Percentiles rank a stretch among this genome's conserved stretches.
These are phyloP conservation scores for Euura lappo DNA, from an alignment of 1,140 invertebrate genomes.

Conservation along the genomic window DNA sequence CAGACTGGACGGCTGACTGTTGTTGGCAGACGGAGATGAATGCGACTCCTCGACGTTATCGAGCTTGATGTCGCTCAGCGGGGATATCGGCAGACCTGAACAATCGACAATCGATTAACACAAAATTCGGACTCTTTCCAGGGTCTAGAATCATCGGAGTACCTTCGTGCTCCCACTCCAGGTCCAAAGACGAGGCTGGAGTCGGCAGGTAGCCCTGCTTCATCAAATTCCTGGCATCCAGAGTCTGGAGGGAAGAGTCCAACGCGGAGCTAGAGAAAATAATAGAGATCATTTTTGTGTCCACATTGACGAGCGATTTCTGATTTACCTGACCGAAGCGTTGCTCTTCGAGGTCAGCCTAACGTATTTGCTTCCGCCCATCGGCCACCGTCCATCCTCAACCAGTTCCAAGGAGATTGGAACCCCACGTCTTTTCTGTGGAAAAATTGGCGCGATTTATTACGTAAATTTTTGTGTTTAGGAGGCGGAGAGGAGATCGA, in stretches of 20 bases:
- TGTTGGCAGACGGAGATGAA: conserved; percentile 38
- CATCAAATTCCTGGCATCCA: conserved; percentile 59
- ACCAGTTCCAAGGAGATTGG: conserved; percentile 56
- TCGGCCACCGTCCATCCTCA: conserved; percentile 55
- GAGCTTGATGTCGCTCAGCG: conserved; percentile 28
- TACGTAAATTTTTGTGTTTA: too few relatives aligned
- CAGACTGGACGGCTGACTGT: conserved; percentile 48
- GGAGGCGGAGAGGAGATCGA: too few relatives aligned
- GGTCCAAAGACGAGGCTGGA: conserved; percentile 63
- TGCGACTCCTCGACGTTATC: conserved; percentile 35
- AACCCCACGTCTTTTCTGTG: conserved; percentile 43
- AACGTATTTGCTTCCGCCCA: conserved; percentile 52
- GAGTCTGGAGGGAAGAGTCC: conserved; percentile 58
- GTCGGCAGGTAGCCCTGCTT: conserved; percentile 53
- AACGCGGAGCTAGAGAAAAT: conserved; percentile 46
- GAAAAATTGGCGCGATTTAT: conserved; percentile 11
- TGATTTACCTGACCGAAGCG: conserved; percentile 43
- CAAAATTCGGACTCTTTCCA: conserved; percentile 64
- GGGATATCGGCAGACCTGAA: conserved; percentile 37
- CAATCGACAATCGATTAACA: conserved; percentile 36
- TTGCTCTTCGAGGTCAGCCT: conserved; percentile 49
- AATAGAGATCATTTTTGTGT: neutral
- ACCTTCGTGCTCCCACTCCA: conserved; percentile 69
- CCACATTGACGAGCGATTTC: neutral
- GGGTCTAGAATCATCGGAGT: conserved; percentile 50